phyloP scores from a whole-genome alignment of 2,113 vertebrate genomes.

The Brienomyrus brachyistius region DNA sequence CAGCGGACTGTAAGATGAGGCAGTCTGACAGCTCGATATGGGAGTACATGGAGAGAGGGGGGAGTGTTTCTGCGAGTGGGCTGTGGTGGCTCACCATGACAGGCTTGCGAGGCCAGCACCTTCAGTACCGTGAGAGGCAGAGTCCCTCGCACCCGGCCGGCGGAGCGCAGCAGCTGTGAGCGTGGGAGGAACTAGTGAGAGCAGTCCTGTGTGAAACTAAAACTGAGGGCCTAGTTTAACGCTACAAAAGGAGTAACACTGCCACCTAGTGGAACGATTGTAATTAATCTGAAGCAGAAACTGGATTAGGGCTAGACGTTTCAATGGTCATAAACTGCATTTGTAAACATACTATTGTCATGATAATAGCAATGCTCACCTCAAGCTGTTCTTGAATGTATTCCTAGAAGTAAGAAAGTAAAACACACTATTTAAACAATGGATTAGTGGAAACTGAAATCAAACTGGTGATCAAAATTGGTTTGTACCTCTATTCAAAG shows the following conservation, averaged over 20 bases:
- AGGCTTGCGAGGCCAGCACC: conserved; percentile 90
- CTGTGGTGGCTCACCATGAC: conserved; percentile 74
- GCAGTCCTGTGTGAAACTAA: background rate
- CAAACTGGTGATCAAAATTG: background rate
- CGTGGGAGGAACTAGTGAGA: conserved; percentile 3
- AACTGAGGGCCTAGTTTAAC: background rate
- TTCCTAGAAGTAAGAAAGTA: conserved; percentile 63
- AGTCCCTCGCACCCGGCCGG: conserved; percentile 68
- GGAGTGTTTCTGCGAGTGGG: background rate
- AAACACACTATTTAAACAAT: background rate
- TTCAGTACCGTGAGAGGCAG: conserved; percentile 81
- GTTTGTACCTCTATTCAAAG: background rate
- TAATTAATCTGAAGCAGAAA: background rate
- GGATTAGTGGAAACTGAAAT: background rate
- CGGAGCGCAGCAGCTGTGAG: conserved; percentile 71
- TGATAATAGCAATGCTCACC: conserved; percentile 55
- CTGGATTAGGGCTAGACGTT: background rate
- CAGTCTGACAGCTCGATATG: background rate
- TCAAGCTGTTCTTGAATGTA: conserved; percentile 85
- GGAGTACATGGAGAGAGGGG: background rate
- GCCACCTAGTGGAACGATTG: background rate
- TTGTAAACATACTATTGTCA: background rate
- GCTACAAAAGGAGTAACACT: background rate
- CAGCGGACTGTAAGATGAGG: background rate
- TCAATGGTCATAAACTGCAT: background rate